Evolutionary conservation across 1,140 invertebrate species (phyloP), one percentile per base, ranked within the genome.

Genomic region (Telenomus remus): DNA sequence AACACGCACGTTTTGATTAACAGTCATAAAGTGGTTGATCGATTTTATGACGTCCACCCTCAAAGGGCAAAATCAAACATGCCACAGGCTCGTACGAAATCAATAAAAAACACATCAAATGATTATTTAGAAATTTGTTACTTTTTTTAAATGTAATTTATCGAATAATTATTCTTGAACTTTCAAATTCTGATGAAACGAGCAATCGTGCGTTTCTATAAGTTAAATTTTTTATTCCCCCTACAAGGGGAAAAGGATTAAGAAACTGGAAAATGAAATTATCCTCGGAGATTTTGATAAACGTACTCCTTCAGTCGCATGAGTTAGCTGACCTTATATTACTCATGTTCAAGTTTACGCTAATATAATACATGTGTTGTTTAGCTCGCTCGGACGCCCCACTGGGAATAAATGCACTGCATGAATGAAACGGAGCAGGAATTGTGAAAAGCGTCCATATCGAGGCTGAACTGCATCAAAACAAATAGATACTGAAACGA

Each of bases 31-130:
- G 66, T 50, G 12, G 50, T 48, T 55, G 3, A 71, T 71, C 68
- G 68, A 71, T 71, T 54, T 46, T 27, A 11, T 71, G 68, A 71
- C 68, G 57, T 71, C 68, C 43, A 63, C 43, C 43, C 57, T 71
- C 59, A 43, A 51, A 51, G 51, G 68, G 57, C 68, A 71, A 71
- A 71, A 59, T 71, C 57, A 71, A 46, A 51, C 44, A 43, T 9
- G 44, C 39, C 11, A 34, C 15, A 69, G 65, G 55, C 27, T 68
- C 39, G 34, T 2, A 1, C 10, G 33, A 13, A 13, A 66, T 66
- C 63, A 13, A 66, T 56, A 66, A n/a, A n/a, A n/a, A n/a, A n/a
- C n/a, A n/a, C n/a, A n/a, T n/a, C n/a, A n/a, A n/a, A n/a, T n/a
- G n/a, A n/a, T n/a, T n/a, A n/a, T n/a, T n/a, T n/a, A n/a, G n/a